Evolutionary conservation across 1,140 invertebrate species (phyloP).

Genomic region (Sycophaga agraensis): DNA sequence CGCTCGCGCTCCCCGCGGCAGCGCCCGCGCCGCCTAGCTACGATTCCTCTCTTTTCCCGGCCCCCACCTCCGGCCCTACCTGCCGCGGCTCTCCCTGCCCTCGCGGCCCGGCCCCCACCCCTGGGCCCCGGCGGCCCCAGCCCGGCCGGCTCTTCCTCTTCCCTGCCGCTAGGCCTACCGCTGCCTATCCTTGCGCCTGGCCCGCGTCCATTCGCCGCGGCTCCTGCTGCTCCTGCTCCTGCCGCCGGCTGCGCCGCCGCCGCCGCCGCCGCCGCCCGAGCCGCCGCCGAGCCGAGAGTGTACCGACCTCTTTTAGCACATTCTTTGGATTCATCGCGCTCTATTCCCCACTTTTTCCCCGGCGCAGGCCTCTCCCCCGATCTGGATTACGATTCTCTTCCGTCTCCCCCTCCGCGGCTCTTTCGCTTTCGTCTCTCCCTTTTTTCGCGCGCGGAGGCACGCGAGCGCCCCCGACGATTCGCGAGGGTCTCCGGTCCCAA

Average conservation of each 20-base stretch:
- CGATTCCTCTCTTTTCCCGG: conserved; percentile 12
- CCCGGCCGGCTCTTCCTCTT: background rate
- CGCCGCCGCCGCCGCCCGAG: background rate
- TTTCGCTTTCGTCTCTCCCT: conserved; percentile 30
- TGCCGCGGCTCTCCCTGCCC: conserved; percentile 5
- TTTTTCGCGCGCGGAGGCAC: background rate
- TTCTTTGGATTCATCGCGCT: conserved; percentile 22
- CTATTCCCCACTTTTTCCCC: background rate
- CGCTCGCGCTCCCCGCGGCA: conserved; percentile 16
- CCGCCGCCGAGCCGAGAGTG: conserved; percentile 1
- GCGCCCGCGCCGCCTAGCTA: conserved; percentile 17
- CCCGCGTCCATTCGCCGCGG: conserved; percentile 11
- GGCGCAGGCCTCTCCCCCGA: conserved; percentile 10
- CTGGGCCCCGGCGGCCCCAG: no score
- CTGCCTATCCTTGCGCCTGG: conserved; percentile 10
- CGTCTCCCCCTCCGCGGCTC: conserved; percentile 26
- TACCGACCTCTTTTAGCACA: conserved; percentile 29
- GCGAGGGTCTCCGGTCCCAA: no score
- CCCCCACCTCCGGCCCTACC: conserved; percentile 3
- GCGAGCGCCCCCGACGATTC: no score
- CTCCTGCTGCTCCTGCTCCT: background rate
- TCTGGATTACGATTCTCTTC: conserved; percentile 7
- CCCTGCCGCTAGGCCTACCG: conserved; percentile 5
- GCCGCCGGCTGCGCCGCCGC: background rate
- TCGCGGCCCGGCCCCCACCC: background rate